Evolutionary conservation across 2,888 invertebrate species (phyloP).

Genomic region (Callyntrura guangdongensis): DNA sequence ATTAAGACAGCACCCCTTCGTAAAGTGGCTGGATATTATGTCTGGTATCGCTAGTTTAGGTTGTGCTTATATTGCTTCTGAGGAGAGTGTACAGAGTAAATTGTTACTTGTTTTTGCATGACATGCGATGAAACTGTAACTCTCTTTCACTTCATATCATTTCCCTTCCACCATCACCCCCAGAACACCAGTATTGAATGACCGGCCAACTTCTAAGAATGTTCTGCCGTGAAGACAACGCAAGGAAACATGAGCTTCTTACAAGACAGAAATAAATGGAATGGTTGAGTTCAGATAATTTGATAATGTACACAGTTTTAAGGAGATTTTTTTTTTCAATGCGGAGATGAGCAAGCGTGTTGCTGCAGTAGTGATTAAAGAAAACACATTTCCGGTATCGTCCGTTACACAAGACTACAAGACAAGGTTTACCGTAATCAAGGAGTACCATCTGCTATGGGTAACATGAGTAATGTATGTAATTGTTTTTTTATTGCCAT

Average conservation of each 20-base stretch:
- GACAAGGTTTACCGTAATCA: too few relatives aligned
- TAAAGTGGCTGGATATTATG: not conserved
- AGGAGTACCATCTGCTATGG: too few relatives aligned
- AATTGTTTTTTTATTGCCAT: too few relatives aligned
- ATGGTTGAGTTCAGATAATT: not conserved
- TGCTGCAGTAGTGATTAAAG: too few relatives aligned
- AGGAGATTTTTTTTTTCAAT: not conserved
- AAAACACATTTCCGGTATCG: too few relatives aligned
- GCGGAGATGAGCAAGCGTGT: not conserved
- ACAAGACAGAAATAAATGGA: not conserved
- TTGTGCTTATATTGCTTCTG: not conserved
- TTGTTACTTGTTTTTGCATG: not conserved
- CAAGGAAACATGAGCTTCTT: not conserved
- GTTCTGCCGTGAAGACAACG: not conserved
- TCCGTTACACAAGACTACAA: too few relatives aligned
- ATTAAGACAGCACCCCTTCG: not conserved
- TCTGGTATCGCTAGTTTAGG: not conserved
- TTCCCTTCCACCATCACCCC: not conserved
- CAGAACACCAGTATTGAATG: not conserved
- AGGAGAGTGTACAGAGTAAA: slow-evolving; percentile 26
- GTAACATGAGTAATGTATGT: too few relatives aligned
- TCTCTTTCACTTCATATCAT: slow-evolving; percentile 43
- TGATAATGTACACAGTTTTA: not conserved
- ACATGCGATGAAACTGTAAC: slow-evolving; percentile 66
- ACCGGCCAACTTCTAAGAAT: not conserved